phyloP scores from a whole-genome alignment of 2,888 invertebrate genomes.

The Polydrusus tereticollis region DNA sequence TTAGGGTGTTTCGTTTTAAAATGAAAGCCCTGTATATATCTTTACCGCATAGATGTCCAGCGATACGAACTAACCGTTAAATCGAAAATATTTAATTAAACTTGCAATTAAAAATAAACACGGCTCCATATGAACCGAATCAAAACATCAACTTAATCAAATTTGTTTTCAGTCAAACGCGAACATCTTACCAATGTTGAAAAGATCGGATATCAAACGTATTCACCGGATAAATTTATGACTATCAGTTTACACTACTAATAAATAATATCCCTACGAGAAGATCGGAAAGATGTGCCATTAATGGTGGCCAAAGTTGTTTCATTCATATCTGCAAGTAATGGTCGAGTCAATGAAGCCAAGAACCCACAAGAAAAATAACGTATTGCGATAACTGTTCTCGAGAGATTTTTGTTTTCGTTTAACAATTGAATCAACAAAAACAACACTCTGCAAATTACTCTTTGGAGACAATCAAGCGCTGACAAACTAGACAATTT shows the following conservation, averaged over 20 bases:
- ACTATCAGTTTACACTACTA: neutral
- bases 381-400: too few relatives aligned
- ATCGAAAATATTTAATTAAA: neutral
- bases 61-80: neutral
- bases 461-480: too few relatives aligned
- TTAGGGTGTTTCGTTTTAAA: too few relatives aligned
- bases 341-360: too few relatives aligned
- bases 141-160: conserved; percentile 22
- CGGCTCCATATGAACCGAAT: neutral
- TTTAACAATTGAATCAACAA: too few relatives aligned
- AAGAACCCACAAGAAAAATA: too few relatives aligned
- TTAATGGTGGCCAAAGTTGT: neutral
- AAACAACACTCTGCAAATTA: too few relatives aligned
- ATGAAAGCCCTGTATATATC: too few relatives aligned
- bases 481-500: too few relatives aligned
- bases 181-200: conserved; percentile 26
- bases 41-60: neutral
- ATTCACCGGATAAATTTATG: conserved; percentile 10
- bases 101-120: conserved; percentile 7
- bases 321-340: neutral
- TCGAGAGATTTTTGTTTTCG: too few relatives aligned
- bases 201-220: conserved; percentile 27
- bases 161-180: conserved; percentile 27
- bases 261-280: conserved; percentile 36
- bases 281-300: conserved; percentile 19